These are phyloP conservation scores for Nemoura dubitans DNA, from an alignment of 2,888 invertebrate species.

Conservation along the genomic window DNA sequence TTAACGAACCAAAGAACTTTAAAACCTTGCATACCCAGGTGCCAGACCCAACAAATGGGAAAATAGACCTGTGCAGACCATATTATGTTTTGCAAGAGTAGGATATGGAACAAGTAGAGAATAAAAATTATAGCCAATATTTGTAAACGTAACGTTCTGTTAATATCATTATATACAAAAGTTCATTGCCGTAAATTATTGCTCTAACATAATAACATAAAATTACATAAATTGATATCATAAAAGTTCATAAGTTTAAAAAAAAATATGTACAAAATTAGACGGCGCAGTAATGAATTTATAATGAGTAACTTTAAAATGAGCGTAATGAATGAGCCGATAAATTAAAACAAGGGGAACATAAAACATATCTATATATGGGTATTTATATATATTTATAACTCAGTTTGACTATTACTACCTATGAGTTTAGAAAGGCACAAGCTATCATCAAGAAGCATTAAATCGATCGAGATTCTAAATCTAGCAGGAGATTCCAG, in stretches of 20 bases:
- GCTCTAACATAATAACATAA: not conserved
- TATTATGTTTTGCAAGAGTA: too few species aligned
- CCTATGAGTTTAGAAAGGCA: conserved; percentile 5
- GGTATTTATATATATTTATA: not conserved
- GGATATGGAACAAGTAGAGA: too few species aligned
- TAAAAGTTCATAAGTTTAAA: not conserved
- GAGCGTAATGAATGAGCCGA: not conserved
- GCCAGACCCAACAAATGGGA: too few species aligned
- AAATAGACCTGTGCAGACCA: too few species aligned
- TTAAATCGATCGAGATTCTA: not conserved
- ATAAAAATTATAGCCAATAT: not conserved
- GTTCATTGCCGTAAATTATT: not conserved
- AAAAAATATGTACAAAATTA: too few species aligned
- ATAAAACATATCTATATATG: too few species aligned
- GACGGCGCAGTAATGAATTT: not conserved
- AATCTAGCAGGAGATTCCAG: not conserved
- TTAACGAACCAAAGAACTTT: too few species aligned
- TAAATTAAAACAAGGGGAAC: not conserved
- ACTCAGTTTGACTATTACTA: not conserved
- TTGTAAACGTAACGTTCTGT: conserved; percentile 12
- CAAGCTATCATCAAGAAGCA: conserved; percentile 12
- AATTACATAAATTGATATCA: conserved; percentile 2
- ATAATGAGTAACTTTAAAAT: not conserved
- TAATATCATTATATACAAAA: conserved; percentile 7
- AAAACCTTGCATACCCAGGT: too few species aligned